Evolutionary conservation across 2,113 vertebrate genomes (phyloP).

Genomic region (Columbina picui): DNA sequence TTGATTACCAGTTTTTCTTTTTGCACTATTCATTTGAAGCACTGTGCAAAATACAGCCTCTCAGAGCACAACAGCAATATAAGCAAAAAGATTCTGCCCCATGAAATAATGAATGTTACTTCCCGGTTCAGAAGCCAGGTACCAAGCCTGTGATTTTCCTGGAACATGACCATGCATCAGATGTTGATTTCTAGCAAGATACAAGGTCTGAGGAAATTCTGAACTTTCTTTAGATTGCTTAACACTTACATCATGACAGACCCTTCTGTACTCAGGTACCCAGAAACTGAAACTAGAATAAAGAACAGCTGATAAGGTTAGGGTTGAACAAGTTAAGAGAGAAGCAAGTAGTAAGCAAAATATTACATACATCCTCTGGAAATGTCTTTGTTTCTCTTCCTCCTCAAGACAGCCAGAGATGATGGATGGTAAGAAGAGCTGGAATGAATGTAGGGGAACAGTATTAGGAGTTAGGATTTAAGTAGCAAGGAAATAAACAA

Average conservation of each 20-base stretch:
- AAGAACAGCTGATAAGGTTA: neutral
- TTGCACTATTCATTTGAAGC: neutral
- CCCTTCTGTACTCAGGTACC: neutral
- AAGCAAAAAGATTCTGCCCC: neutral
- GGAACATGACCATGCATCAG: neutral
- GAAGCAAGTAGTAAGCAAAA: neutral
- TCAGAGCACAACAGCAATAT: neutral
- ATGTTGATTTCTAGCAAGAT: neutral
- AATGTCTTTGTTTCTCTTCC: neutral
- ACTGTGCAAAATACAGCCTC: neutral
- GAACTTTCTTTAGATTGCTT: neutral
- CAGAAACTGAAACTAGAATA: neutral
- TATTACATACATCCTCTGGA: neutral
- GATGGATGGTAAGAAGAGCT: neutral
- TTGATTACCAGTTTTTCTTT: neutral
- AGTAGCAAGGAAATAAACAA: neutral
- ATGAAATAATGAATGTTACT: neutral
- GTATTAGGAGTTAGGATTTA: neutral
- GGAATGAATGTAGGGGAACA: neutral
- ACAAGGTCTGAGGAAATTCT: neutral
- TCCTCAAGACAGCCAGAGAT: neutral
- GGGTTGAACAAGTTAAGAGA: neutral
- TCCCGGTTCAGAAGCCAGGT: neutral
- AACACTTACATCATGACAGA: neutral
- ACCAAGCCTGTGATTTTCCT: neutral